These are phyloP conservation scores for Sialia sialis DNA, from an alignment of 2,113 vertebrate species.

Conservation along the genomic window DNA sequence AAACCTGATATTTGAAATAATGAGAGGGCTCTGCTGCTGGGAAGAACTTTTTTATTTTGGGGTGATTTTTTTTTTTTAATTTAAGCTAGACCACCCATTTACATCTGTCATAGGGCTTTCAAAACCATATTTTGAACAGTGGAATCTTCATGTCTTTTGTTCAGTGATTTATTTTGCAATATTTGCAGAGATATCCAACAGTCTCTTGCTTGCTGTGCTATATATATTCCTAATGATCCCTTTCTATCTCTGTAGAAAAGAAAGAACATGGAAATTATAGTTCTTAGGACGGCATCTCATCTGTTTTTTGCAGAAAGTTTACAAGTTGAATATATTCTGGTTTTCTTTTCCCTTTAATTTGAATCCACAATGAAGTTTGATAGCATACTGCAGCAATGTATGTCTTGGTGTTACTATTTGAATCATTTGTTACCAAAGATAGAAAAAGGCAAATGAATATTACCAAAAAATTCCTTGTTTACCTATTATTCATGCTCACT, in stretches of 20 bases:
- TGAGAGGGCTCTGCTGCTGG: conserved; percentile 26
- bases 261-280: conserved; percentile 16
- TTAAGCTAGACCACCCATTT: conserved; percentile 5
- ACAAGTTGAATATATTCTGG: not conserved
- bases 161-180: not conserved
- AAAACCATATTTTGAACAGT: not conserved
- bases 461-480: not conserved
- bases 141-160: not conserved
- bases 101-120: not conserved
- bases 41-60: not conserved
- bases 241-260: conserved; percentile 5
- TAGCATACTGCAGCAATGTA: not conserved
- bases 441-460: not conserved
- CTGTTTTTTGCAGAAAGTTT: conserved; percentile 10
- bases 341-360: conserved; percentile 9
- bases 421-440: not conserved
- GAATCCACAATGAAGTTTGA: not conserved
- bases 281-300: not conserved
- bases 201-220: not conserved
- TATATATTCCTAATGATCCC: conserved; percentile 19
- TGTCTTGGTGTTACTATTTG: not conserved
- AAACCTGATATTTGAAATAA: conserved; percentile 52
- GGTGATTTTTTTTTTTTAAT: not conserved
- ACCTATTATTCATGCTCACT: not conserved
- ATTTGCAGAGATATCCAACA: not conserved